Conservation (phyloP, 1,140 invertebrate species). For the Phocides pigmalion region DNA sequence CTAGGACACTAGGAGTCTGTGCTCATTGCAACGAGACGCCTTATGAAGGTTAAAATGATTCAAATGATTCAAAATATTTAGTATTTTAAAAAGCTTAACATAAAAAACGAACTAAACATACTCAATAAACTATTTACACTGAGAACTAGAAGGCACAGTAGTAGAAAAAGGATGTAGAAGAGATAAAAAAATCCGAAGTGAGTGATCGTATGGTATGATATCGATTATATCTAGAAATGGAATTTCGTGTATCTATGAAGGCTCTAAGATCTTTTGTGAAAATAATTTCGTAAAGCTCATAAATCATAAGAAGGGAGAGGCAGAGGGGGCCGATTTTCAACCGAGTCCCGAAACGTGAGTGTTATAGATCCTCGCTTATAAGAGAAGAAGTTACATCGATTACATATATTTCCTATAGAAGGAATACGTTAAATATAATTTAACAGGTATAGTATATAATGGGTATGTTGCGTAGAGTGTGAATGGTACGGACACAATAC, state of each 20-base stretch:
- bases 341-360: slow-evolving; percentile 19
- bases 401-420: slow-evolving; percentile 16
- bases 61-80: slow-evolving; percentile 24
- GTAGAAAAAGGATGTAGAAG: slow-evolving; percentile 61
- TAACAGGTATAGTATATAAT: slow-evolving; percentile 6
- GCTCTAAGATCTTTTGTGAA: slow-evolving; percentile 20
- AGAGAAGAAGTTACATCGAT: slow-evolving; percentile 28
- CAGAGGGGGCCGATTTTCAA: slow-evolving; percentile 34
- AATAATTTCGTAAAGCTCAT: slow-evolving; percentile 38
- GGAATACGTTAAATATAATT: slow-evolving; percentile 19
- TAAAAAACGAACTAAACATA: slow-evolving; percentile 20
- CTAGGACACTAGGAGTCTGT: slow-evolving; percentile 43
- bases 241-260: slow-evolving; percentile 17
- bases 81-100: slow-evolving; percentile 31
- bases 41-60: slow-evolving; percentile 17
- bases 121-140: slow-evolving; percentile 61
- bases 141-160: slow-evolving; percentile 80
- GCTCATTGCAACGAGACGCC: slow-evolving; percentile 1
- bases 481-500: slow-evolving; percentile 60
- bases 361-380: slow-evolving; percentile 12
- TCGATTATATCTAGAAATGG: slow-evolving; percentile 7
- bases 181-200: slow-evolving; percentile 13
- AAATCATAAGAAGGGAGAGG: slow-evolving; percentile 35
- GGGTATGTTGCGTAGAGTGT: slow-evolving; percentile 39
- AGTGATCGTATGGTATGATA: slow-evolving; percentile 13